Evolutionary conservation across 30 jellyfish, hydroid and myxozoan genomes (phyloP).

Genomic region (Hydractinia symbiolongicarpus): DNA sequence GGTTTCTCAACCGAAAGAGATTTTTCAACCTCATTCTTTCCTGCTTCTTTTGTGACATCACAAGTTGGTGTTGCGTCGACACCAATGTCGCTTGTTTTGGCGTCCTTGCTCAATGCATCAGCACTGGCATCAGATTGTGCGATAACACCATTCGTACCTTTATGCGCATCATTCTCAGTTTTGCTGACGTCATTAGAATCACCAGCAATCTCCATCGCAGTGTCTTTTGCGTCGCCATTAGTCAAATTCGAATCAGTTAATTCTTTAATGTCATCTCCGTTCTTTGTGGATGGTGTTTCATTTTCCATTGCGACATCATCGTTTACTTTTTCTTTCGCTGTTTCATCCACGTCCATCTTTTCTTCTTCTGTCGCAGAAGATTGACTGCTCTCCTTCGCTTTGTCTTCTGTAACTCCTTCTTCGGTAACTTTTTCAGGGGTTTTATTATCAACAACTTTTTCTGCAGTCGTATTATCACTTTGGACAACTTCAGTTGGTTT

Average conservation of each 20-base stretch:
- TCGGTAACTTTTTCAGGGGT: constrained; percentile 6
- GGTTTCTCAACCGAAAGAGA: neutral
- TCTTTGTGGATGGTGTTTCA: neutral
- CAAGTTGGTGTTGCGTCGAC: too few species aligned
- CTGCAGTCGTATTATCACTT: constrained; percentile 7
- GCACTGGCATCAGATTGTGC: too few species aligned
- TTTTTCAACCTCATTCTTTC: neutral
- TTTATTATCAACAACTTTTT: constrained; percentile 3
- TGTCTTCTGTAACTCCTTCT: constrained; percentile 24
- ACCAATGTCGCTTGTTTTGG: too few species aligned
- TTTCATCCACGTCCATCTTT: constrained; percentile 17
- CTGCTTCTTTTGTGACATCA: neutral
- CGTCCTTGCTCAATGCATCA: too few species aligned
- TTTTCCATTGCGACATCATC: constrained; percentile 8
- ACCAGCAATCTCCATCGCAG: too few species aligned
- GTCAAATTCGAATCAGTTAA: neutral
- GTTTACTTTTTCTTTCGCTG: constrained; percentile 7
- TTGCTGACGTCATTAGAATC: too few species aligned
- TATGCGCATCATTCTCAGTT: too few species aligned
- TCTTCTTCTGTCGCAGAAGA: constrained; percentile 20
- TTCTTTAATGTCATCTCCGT: neutral
- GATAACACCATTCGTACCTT: too few species aligned
- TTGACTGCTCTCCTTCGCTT: constrained; percentile 24
- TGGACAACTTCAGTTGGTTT: neutral
- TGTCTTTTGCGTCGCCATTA: too few species aligned